Conservation (phyloP, 2,797 vertebrate genomes). For the Danio aesculapii region DNA sequence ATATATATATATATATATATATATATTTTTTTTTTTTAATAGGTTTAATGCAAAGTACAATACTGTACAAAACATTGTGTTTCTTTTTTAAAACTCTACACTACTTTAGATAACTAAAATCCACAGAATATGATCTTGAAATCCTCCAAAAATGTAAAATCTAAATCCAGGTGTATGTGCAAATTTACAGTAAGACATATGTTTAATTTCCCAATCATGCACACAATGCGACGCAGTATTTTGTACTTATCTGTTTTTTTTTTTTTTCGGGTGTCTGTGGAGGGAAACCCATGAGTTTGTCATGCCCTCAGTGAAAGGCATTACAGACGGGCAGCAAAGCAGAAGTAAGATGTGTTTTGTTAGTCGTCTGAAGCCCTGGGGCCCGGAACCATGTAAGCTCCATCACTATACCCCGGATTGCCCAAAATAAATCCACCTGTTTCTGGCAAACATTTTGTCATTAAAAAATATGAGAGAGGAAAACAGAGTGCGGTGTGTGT, state of each 20-base stretch:
- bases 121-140: too few species aligned
- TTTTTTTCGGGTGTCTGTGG: constrained; percentile 67
- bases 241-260: constrained; percentile 36
- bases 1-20: too few species aligned
- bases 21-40: too few species aligned
- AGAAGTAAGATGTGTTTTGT: constrained; percentile 96
- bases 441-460: constrained; percentile 89
- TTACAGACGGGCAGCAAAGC: constrained; percentile 88
- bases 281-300: constrained; percentile 75
- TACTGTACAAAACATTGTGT: too few species aligned
- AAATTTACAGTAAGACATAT: too few species aligned
- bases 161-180: too few species aligned
- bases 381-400: constrained; percentile 90
- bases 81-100: too few species aligned
- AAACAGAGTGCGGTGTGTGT: constrained; percentile 79
- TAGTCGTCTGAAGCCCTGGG: constrained; percentile 89
- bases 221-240: neutral
- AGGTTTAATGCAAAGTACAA: too few species aligned
- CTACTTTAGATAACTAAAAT: too few species aligned
- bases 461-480: constrained; percentile 88
- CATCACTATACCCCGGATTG: constrained; percentile 84
- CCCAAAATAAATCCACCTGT: constrained; percentile 88
- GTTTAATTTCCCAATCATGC: too few species aligned
- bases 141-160: too few species aligned
- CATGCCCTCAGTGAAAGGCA: constrained; percentile 87